Evolutionary conservation across 2,797 vertebrate species (phyloP), one percentile per base, ranked within the genome.

Genomic region (Fundulus diaphanus): DNA sequence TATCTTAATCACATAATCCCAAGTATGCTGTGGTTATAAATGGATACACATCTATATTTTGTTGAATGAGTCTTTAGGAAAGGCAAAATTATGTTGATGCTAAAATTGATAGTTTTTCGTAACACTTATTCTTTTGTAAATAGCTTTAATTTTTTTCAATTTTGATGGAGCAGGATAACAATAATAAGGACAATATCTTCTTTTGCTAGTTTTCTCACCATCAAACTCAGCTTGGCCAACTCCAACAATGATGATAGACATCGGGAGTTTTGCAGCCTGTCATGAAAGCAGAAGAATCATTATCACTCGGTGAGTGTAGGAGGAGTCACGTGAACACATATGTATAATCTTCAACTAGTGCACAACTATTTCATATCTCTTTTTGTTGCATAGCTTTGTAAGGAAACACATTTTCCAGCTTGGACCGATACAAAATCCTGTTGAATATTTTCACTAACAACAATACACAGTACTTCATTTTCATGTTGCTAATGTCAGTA

Each of bases 181-280:
- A 40, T 65, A 65, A 24, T 5, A 52, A 69, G 9, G 35, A 22
- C 12, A 18, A 31, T 15, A 68, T 27, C 2, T 68, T 71, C 37
- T 63, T 61, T 7, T 57, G 24, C 49, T 48, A 27, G 33, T 78
- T 31, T 63, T 84, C 89, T 97, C 93, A 99, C 98, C 98, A 54
- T 99, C 98, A 6, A 99, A 99, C 88, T 99, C 98, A 0, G 98
- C 98, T 88, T 98, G 98, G 73, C 98, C 98, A 15, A 99, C 98
- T 75, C 97, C 98, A 51, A 99, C 94, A 71, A 99, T 99, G 94
- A 98, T 98, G 94, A 99, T 98, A 59, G 98, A 99, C 98, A 99
- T 98, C 72, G 97, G 98, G 46, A 99, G 96, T 88, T 96, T 97
- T 86, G 98, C 97, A 48, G 97, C 97, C 98, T 99, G 92, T 73